Percentiles rank a stretch among this genome's conserved stretches.
These are phyloP conservation scores for Germaria angustata DNA, from an alignment of 2,888 invertebrate species.

Conservation along the genomic window DNA sequence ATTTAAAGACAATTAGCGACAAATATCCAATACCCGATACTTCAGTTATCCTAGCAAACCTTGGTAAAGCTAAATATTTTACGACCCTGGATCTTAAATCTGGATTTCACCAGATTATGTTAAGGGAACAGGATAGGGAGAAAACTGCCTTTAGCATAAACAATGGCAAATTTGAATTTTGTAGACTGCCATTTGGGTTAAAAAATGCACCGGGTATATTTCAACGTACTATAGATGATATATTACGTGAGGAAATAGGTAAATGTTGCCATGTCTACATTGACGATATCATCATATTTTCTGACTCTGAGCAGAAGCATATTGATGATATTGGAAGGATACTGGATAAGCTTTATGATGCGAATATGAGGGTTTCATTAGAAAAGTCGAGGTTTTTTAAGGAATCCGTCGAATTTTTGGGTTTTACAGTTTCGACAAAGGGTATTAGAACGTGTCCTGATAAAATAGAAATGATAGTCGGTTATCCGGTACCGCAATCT, in stretches of 20 bases:
- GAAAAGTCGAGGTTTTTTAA: no score
- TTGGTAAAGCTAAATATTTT: constrained; percentile 54
- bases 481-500: constrained; percentile 28
- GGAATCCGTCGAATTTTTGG: constrained; percentile 72
- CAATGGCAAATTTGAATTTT: constrained; percentile 33
- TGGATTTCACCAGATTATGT: constrained; percentile 62
- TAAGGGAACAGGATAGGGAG: constrained; percentile 47
- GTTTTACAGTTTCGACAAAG: constrained; percentile 70
- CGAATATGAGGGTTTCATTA: constrained; percentile 32
- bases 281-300: no score
- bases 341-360: no score
- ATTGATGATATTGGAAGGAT: no score
- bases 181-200: constrained; percentile 23
- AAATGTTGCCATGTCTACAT: no score
- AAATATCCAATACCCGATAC: constrained; percentile 54
- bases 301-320: no score
- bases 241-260: no score
- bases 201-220: constrained; percentile 20
- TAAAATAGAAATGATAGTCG: constrained; percentile 22
- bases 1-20: constrained; percentile 53
- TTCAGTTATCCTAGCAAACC: constrained; percentile 44
- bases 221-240: no score
- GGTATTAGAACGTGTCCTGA: constrained; percentile 52
- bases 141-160: constrained; percentile 46
- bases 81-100: constrained; percentile 17